Base-by-base conservation (phyloP, 1,140 invertebrate species). In the Panulirus ornatus region DNA sequence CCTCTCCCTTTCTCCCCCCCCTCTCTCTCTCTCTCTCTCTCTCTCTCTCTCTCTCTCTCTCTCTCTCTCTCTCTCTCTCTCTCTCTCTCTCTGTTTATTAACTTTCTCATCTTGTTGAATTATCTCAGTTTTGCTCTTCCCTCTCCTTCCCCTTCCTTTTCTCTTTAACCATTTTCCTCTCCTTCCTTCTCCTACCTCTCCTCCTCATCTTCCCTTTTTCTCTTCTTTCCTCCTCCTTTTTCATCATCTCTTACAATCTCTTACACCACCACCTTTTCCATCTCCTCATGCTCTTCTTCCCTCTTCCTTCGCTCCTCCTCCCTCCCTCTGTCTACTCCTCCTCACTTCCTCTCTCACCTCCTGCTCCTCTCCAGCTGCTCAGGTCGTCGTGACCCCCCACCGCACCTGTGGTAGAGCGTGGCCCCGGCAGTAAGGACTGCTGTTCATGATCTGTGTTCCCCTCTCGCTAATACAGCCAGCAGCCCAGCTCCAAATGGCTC, bases 1-100 rank as follows among this genome's bases (percentile, higher is more conserved):
- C 42, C 75, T 78, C 75, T 78, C 75, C 27, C 47, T 47, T 40
- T 79, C 76, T 79, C 78, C 30, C 78, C 27, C 73, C 27, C 27
- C 73, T 44, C 34, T 76, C 73, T 42, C 40, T 38, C 40, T n/a
- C 73, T 44, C 40, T n/a, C 22, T 40, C 40, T 42, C 73, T 44
- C 36, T 42, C 73, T 44, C 73, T n/a, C 73, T 44, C 8, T 22
- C 73, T 38, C 44, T 47, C 42, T 47, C 76, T 47, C 2, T 47
- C 40, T 78, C 38, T n/a, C 75, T 44, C 40, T 44, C 78, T 51
- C 44, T 14, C 42, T 27, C 42, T 81, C 44, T 6, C 38, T 51
- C n/a, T 5, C 27, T 27, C 38, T 81, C 22, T 51, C 22, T 27
- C 30, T 51, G 16, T n/a, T 40, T 40, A n/a, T 16, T 14, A 30